Evolutionary conservation across 2,888 invertebrate species (phyloP), one percentile per base, ranked within the genome.

Genomic region (Cheiracanthium punctorium): DNA sequence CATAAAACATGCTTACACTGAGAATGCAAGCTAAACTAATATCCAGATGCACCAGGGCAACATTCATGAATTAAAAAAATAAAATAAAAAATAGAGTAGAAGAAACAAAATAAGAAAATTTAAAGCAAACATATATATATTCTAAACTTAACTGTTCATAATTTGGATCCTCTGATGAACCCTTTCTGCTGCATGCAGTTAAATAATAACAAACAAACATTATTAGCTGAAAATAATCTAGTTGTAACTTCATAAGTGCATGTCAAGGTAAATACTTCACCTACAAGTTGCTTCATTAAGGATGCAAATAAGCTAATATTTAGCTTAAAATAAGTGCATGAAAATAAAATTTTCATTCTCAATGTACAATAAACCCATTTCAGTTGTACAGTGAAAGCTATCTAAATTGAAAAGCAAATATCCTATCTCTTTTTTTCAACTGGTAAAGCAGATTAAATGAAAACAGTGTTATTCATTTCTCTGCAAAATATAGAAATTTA

Each of bases 141-240:
- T 64, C 73, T 84, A 86, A 87, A 87, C 86, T 87, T 87, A 87
- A 87, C 86, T 87, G 86, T 72, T 76, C 76, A 71, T 32, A 37
- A 64, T 73, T 72, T 67, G 76, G 28, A 67, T 87, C 81, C 86
- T 80, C 77, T 32, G 79, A 37, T n/a, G 79, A 71, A 81, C 76
- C 81, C 72, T 29, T 72, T 76, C 71, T 81, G 80, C 86, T 76
- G 86, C 86, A 87, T 87, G 86, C 81, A 87, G 80, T 87, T 76
- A 81, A 87, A 87, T 65, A 81, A 81, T 52, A 85, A 85, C 64
- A 69, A 69, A 33, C 17, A n/a, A 69, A 69, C 33, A 69, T 33
- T 37, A 69, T 33, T 58, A 69, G 37, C 12, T 33, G 1, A 1
- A 33, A n/a, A 67, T 14, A 67, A 33, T 69, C 17, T 32, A 32